Evolutionary conservation across 1,140 invertebrate species (phyloP), one percentile per base, ranked within the genome.

Genomic region (Leptonema lineaticorne): DNA sequence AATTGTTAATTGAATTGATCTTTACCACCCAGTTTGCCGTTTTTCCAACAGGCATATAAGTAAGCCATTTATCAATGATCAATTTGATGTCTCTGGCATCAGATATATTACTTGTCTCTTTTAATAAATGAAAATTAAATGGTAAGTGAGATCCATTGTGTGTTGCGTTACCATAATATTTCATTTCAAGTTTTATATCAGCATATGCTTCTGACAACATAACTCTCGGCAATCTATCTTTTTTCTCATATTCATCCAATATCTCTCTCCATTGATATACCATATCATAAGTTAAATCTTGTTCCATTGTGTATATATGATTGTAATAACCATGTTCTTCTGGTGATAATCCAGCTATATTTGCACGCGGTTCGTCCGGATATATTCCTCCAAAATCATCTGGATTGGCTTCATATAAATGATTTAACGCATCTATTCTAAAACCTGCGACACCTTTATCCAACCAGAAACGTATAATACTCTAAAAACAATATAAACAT

Each of bases 201-300:
- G 85, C 84, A 73, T 91, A 91, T 1, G 85, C 87, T 80, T 93
- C 92, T 0, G 87, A 87, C 81, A 93, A 85, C 80, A 94, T 85
- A 3, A 92, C 84, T 79, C 90, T 85, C 64, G 72, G 70, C 0
- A 78, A 53, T 16, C 81, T 81, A 63, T 81, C 74, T 64, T 77
- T 79, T 16, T 75, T 68, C 57, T 80, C 78, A 69, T 76, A 84
- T 56, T 85, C 80, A 67, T 86, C 82, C 29, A 85, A 75, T n/a
- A 85, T 76, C 45, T 81, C 79, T 30, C 85, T 80, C 83, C 83
- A 86, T 70, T 84, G 79, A 73, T 85, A 85, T 1, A 86, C 78
- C 70, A 90, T 78, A 0, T 85, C 81, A 67, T 75, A 80, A 1
- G 79, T 81, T 68, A 78, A 77, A 37, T 81, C 76, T 68, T 83